Base-by-base conservation (phyloP, 2,113 vertebrate species). In the Pseudorasbora parva region DNA sequence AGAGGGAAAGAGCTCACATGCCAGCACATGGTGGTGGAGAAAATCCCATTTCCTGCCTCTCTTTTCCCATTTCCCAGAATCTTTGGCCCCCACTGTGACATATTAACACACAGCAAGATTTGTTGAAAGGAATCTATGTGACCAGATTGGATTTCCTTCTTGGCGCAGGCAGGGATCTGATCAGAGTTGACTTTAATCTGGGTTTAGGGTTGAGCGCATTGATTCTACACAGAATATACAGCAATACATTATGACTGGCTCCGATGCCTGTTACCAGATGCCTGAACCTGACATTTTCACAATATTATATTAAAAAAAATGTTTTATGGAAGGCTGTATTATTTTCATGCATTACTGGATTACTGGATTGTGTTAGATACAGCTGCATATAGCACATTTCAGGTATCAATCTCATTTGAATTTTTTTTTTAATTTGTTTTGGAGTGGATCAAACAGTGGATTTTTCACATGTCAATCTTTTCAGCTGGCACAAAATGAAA, bases 71-170 rank as follows among this genome's bases (percentile, higher is more conserved):
- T 72, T 79, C 64, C 64, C 60, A 33, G 83, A 85, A 84, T 82
- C 74, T 83, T 47, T 43, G 69, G 54, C 43, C 25, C 72, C 84
- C 78, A 23, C 82, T 79, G 72, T 78, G 78, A 76, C 87, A 88
- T 83, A 87, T 88, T 88, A 90, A 86, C 83, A 82, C 72, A 77
- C 66, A 43, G 72, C 51, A 19, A 82, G 86, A 81, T 86, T 78
- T 76, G 83, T 64, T 82, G 77, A 79, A 78, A 88, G 68, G 57
- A 88, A 87, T 88, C 86, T 71, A 69, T 60, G 66, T 25, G 73
- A 83, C 86, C 79, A 87, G 89, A 90, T 90, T 88, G 87, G 87
- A 87, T 90, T 88, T 86, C 84, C 81, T 76, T 23, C 83, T 85
- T 51, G 23, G 37, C 57, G 41, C 66, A 15, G 73, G 72, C 43